A percentile compares a stretch with the other conserved stretches of the same genome.
Conservation (phyloP, 23 tunicate genomes). For the Trididemnum nubilum region DNA sequence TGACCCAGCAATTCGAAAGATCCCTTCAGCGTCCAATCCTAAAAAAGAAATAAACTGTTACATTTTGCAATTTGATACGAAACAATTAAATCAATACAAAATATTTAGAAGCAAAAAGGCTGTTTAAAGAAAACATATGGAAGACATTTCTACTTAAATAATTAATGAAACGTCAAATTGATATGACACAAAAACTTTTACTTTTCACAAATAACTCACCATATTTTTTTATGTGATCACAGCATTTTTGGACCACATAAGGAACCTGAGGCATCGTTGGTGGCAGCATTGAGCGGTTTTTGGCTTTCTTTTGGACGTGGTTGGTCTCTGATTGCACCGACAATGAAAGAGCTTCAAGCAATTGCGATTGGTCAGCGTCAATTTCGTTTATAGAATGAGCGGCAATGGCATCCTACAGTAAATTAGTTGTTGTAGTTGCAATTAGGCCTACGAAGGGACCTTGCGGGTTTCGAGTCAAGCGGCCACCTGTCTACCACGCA, state of each 20-base stretch:
- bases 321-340: conserved; percentile 53
- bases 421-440: no score
- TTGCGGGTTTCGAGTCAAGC: no score
- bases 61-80: not conserved
- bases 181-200: no score
- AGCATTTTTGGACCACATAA: conserved; percentile 95
- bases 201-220: no score
- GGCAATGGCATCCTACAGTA: conserved; percentile 66
- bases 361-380: conserved; percentile 75
- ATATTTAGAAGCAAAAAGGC: no score
- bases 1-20: conserved; percentile 91
- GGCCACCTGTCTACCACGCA: no score
- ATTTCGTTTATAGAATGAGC: conserved; percentile 66
- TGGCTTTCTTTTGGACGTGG: conserved; percentile 40
- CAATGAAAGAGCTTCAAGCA: conserved; percentile 71
- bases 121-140: no score
- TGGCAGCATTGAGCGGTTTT: conserved; percentile 75
- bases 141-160: no score
- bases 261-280: conserved; percentile 98
- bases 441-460: no score
- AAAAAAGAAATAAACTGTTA: conserved; percentile 9
- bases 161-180: no score
- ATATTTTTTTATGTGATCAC: conserved; percentile 85
- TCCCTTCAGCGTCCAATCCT: conserved; percentile 84
- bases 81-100: conserved; percentile 5